Base-by-base conservation (phyloP, 1,140 invertebrate genomes). In the Forficula auricularia region DNA sequence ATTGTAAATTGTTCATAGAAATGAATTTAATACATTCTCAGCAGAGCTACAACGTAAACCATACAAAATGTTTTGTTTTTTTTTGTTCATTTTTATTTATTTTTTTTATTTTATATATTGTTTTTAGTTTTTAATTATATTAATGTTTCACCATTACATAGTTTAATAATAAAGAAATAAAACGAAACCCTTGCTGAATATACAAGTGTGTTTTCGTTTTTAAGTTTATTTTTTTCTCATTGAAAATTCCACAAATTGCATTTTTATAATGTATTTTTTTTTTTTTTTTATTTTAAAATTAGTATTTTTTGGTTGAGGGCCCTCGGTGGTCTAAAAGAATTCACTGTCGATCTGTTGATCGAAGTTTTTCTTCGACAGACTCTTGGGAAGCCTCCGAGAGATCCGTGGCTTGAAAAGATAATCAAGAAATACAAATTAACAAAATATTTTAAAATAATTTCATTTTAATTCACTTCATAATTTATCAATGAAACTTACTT, bases 291-390 rank as follows among this genome's bases (percentile, higher is more conserved):
- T 14, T 20, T 18, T 34, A 22, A 39, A 37, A 36, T 9, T 30
- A 34, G 14, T 14, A 12, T 19, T 22, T 18, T 22, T 12, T 18
- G 31, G 6, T 40, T 30, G 15, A 19, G 13, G 18, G 16, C 19
- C 39, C 39, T 40, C 22, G 4, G 15, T 15, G 7, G 14, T 13
- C 4, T 12, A 37, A 16, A n/a, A 20, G n/a, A 4, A 9, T 19
- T 70, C 85, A 89, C 72, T 88, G 82, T 68, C 86, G 82, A 67
- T 90, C 85, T 53, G 82, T 90, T 60, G 83, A 78, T 66, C 86
- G 78, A 52, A 90, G 73, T 64, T 90, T 89, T 59, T 89, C 84
- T 62, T 90, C 85, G 42, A 91, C 85, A 51, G 83, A 81, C 63
- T 89, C 84, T 53, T 84, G 78, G 45, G 83, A 86, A 50, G 85